These are phyloP conservation scores for Boleophthalmus pectinirostris DNA, from an alignment of 2,113 vertebrate genomes.

Conservation along the genomic window DNA sequence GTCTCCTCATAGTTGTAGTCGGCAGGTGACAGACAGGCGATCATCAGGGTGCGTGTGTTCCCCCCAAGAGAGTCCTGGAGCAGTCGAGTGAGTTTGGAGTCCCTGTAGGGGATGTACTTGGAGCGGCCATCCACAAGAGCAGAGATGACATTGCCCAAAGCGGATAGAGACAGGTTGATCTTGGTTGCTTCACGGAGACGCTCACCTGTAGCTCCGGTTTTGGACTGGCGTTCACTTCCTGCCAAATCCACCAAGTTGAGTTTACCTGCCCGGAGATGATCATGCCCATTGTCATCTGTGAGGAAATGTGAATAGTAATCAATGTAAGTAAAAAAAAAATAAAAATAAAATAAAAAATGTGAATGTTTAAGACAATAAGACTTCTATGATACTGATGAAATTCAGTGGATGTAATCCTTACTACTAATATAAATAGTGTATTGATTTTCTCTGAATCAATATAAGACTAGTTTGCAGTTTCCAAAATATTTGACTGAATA, in stretches of 20 bases:
- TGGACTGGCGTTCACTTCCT: constrained; percentile 90
- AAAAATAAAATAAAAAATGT: too few relatives aligned
- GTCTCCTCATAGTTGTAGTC: constrained; percentile 88
- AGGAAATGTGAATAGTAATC: not conserved
- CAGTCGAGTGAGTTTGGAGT: constrained; percentile 90
- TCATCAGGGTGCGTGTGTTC: constrained; percentile 89
- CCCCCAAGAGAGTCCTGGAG: constrained; percentile 91
- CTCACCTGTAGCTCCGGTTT: constrained; percentile 85
- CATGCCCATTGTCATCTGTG: constrained; percentile 80
- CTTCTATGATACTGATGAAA: too few relatives aligned
- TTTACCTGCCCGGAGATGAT: constrained; percentile 85
- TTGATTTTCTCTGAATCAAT: too few relatives aligned
- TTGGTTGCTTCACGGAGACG: constrained; percentile 88
- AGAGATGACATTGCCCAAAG: constrained; percentile 88
- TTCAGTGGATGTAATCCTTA: too few relatives aligned
- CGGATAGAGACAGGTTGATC: constrained; percentile 90
- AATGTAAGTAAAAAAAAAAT: not conserved
- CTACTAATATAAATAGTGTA: too few relatives aligned
- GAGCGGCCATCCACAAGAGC: constrained; percentile 86
- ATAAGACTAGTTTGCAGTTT: too few relatives aligned
- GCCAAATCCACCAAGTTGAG: constrained; percentile 90
- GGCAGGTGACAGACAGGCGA: constrained; percentile 86
- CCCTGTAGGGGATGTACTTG: constrained; percentile 85
- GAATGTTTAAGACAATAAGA: not conserved
- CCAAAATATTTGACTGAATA: too few relatives aligned